Percentiles rank a stretch among this genome's conserved stretches.
Evolutionary conservation across 2,113 vertebrate species (phyloP).

Genomic region (Tachysurus vachellii): DNA sequence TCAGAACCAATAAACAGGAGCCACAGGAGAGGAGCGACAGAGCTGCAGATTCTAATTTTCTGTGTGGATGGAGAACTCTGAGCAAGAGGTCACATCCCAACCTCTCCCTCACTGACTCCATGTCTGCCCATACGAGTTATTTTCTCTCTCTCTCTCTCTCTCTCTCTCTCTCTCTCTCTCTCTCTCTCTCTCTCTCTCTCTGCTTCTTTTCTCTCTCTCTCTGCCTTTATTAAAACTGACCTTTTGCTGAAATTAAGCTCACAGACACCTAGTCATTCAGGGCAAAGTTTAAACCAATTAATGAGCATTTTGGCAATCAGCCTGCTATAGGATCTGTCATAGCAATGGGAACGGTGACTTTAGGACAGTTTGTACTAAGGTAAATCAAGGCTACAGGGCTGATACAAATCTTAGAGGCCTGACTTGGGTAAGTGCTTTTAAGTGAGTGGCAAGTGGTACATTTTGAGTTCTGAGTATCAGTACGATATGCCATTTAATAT

Average conservation of each 20-base stretch:
- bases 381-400: constrained; percentile 46
- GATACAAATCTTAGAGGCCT: not conserved
- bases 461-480: not conserved
- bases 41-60: constrained; percentile 75
- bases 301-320: constrained; percentile 75
- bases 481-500: not conserved
- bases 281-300: constrained; percentile 83
- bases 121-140: constrained; percentile 61
- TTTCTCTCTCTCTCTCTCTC: constrained; percentile 39
- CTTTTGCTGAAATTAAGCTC: constrained; percentile 79
- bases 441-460: constrained; percentile 42
- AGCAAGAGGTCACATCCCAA: constrained; percentile 66
- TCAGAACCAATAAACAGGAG: constrained; percentile 76
- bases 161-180: constrained; percentile 10
- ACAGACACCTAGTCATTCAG: constrained; percentile 66
- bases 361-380: constrained; percentile 69
- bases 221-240: constrained; percentile 79
- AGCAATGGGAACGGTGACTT: constrained; percentile 59
- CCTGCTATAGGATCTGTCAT: constrained; percentile 62
- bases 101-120: constrained; percentile 45
- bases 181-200: not conserved
- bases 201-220: constrained; percentile 54
- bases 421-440: constrained; percentile 56
- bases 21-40: constrained; percentile 65
- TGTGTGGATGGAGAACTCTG: constrained; percentile 62